Evolutionary conservation across 2,797 vertebrate genomes (phyloP).

Genomic region (Gymnothorax reevesii): DNA sequence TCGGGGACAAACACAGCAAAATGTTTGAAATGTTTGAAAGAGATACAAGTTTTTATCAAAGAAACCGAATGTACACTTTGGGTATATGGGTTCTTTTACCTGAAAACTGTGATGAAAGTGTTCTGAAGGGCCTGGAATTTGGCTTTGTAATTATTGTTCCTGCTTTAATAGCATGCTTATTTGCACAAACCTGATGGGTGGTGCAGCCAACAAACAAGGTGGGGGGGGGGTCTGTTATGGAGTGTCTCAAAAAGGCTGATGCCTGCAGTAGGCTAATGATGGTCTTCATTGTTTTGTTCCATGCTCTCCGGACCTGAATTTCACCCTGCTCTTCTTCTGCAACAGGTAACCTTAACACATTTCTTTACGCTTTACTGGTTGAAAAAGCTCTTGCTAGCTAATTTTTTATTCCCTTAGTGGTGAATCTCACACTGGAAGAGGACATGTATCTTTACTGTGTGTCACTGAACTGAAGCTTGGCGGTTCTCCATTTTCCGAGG

Average conservation of each 20-base stretch:
- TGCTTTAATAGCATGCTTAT: background rate
- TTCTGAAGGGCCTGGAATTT: background rate
- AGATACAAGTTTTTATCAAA: background rate
- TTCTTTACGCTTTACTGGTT: background rate
- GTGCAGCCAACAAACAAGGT: background rate
- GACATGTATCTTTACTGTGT: background rate
- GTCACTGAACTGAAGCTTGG: background rate
- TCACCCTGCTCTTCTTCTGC: background rate
- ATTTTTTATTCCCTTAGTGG: background rate
- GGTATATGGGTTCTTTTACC: background rate
- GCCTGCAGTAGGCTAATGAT: background rate
- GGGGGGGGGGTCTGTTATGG: background rate
- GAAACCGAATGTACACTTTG: background rate
- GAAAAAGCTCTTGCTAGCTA: background rate
- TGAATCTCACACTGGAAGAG: background rate
- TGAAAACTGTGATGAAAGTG: conserved; percentile 3
- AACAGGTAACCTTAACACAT: background rate
- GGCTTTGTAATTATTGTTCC: background rate
- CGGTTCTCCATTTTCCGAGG: background rate
- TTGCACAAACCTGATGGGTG: background rate
- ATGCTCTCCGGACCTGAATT: background rate
- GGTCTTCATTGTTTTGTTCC: background rate
- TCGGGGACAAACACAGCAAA: background rate
- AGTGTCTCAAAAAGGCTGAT: background rate
- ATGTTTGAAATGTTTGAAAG: background rate